Evolutionary conservation across 2,888 invertebrate genomes (phyloP).

Genomic region (Pammene fasciana): DNA sequence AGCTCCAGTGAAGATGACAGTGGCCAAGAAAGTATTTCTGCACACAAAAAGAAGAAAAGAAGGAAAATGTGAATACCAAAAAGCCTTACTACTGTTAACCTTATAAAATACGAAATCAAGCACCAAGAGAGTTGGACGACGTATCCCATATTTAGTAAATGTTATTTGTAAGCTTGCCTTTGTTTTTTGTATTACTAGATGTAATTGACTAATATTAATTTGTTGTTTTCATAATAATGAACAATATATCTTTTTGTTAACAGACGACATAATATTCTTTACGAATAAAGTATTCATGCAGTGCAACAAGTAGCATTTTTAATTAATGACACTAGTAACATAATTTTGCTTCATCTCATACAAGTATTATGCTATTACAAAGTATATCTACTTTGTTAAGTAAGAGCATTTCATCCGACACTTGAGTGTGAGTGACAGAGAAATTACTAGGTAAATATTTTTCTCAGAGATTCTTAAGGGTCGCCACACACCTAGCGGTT

Average conservation of each 20-base stretch:
- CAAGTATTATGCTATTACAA: too few relatives aligned
- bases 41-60: slow-evolving; percentile 91
- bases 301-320: slow-evolving; percentile 10
- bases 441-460: too few relatives aligned
- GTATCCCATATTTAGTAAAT: slow-evolving; percentile 45
- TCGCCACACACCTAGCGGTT: too few relatives aligned
- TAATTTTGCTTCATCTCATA: too few relatives aligned
- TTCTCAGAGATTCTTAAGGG: too few relatives aligned
- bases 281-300: slow-evolving; percentile 61
- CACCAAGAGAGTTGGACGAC: slow-evolving; percentile 47
- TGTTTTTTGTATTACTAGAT: slow-evolving; percentile 71
- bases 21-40: slow-evolving; percentile 94
- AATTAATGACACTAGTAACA: too few relatives aligned
- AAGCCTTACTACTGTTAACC: slow-evolving; percentile 53
- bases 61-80: slow-evolving; percentile 76
- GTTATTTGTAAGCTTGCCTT: slow-evolving; percentile 55
- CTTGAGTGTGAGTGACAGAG: too few relatives aligned
- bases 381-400: too few relatives aligned
- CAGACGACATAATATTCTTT: slow-evolving; percentile 54
- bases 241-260: slow-evolving; percentile 59
- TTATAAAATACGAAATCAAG: slow-evolving; percentile 50
- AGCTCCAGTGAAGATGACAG: slow-evolving; percentile 88
- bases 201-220: slow-evolving; percentile 58
- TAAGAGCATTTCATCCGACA: too few relatives aligned
- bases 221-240: slow-evolving; percentile 58